phyloP scores from a whole-genome alignment of 2,113 vertebrate genomes.

The Lepisosteus osseus region DNA sequence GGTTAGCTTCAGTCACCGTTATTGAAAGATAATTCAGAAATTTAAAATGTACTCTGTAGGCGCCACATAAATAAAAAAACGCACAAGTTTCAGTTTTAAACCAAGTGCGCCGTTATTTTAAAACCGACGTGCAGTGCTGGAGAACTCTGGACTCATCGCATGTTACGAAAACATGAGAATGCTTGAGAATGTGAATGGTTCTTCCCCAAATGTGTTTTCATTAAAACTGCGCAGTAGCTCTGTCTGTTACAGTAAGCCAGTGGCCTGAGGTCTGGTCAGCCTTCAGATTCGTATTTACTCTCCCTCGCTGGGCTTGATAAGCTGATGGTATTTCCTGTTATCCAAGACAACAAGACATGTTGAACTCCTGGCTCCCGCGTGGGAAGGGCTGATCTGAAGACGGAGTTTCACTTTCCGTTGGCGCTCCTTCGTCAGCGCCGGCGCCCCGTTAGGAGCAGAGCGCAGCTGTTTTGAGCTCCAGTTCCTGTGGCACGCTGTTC shows the following conservation, averaged over 20 bases:
- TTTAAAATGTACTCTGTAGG: no score
- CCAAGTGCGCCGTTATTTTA: no score
- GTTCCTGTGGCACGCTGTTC: conserved; percentile 41
- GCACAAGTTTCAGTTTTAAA: no score
- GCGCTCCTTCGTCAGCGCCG: background rate
- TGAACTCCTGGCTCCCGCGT: conserved; percentile 54
- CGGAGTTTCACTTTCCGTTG: conserved; percentile 2
- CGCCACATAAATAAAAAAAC: no score
- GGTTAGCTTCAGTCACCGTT: no score
- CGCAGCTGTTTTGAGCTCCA: conserved; percentile 39
- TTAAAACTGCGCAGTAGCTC: no score
- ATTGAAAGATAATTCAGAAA: no score
- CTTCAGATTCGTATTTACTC: background rate
- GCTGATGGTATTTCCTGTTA: conserved; percentile 67
- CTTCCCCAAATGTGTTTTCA: no score
- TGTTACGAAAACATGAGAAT: no score
- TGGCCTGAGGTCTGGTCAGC: background rate
- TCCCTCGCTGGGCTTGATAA: conserved; percentile 45
- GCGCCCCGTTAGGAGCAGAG: conserved; percentile 35
- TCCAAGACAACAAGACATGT: conserved; percentile 45
- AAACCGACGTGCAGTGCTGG: no score
- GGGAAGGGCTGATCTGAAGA: conserved; percentile 32
- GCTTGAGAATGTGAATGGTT: no score
- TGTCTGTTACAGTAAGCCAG: background rate
- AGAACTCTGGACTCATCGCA: no score